Evolutionary conservation across 2,113 vertebrate genomes (phyloP).

Genomic region (Salminus brasiliensis): DNA sequence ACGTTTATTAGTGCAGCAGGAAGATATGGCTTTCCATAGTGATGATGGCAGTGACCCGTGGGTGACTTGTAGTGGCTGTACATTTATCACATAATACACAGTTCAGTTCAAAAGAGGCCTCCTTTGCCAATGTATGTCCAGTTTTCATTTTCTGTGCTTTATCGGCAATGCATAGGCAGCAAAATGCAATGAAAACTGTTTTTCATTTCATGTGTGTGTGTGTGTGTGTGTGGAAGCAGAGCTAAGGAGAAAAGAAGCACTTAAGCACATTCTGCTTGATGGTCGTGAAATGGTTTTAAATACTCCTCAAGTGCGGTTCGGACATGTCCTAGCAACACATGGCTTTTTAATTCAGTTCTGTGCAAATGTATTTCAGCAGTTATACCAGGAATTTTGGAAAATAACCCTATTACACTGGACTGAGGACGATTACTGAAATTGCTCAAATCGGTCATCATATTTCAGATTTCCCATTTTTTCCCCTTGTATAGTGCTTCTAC

Average conservation of each 20-base stretch:
- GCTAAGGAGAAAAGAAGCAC: neutral
- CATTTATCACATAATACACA: neutral
- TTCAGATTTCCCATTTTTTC: no score
- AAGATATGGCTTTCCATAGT: neutral
- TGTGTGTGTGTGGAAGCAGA: neutral
- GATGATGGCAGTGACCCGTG: neutral
- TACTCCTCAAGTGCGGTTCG: neutral
- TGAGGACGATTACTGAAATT: slow-evolving; percentile 1
- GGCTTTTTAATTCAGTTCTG: neutral
- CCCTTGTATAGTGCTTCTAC: no score
- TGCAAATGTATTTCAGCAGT: neutral
- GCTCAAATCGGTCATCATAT: neutral
- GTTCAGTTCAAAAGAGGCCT: neutral
- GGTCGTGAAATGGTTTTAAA: neutral
- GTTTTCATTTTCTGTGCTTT: neutral
- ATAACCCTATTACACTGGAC: neutral
- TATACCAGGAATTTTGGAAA: neutral
- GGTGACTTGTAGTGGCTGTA: neutral
- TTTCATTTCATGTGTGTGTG: no score
- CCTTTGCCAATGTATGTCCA: neutral
- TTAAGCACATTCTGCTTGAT: neutral
- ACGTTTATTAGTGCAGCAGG: neutral
- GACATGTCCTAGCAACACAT: neutral
- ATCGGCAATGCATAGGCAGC: neutral
- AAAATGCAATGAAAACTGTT: neutral